Evolutionary conservation across 2,113 vertebrate species (phyloP).

Genomic region (Leiothrix lutea): DNA sequence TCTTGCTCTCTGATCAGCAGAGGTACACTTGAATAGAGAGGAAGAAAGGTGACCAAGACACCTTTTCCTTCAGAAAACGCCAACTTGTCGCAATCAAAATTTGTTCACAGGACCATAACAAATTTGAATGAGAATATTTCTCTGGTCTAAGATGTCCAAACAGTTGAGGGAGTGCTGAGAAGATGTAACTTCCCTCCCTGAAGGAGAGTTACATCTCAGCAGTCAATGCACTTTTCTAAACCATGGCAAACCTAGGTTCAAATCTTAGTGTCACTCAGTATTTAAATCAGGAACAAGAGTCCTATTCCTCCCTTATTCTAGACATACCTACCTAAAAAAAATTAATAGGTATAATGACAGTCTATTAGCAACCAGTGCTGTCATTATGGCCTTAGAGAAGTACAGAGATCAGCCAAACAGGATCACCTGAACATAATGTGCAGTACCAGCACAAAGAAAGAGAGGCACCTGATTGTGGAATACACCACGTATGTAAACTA

Average conservation of each 20-base stretch:
- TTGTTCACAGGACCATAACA: not conserved
- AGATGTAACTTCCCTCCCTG: not conserved
- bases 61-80: not conserved
- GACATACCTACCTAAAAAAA: not conserved
- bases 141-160: not conserved
- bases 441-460: not conserved
- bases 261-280: not conserved
- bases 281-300: not conserved
- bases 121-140: not conserved
- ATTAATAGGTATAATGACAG: not conserved
- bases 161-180: not conserved
- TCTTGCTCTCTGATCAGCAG: not conserved
- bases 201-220: not conserved
- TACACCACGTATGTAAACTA: not conserved
- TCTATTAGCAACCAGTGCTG: not conserved
- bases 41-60: not conserved
- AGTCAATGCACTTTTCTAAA: not conserved
- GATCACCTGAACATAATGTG: not conserved
- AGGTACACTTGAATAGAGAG: not conserved
- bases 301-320: not conserved
- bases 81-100: not conserved
- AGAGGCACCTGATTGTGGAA: not conserved
- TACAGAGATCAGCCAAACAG: not conserved
- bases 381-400: not conserved
- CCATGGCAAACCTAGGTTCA: not conserved